These are phyloP conservation scores for Dascillus cervinus DNA, from an alignment of 2,888 invertebrate species.

Conservation along the genomic window DNA sequence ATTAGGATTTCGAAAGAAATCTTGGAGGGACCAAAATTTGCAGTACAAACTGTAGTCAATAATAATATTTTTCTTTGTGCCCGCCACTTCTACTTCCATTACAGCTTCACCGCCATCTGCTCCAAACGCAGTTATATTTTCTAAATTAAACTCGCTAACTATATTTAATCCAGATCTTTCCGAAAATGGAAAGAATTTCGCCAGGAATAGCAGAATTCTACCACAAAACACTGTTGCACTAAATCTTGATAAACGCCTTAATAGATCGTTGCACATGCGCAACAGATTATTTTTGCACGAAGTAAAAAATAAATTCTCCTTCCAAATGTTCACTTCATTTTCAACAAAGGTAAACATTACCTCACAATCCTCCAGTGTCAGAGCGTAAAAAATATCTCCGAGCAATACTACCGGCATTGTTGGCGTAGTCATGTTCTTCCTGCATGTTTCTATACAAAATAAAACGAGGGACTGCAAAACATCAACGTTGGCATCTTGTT, in stretches of 20 bases:
- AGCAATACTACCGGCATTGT: conserved; percentile 83
- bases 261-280: conserved; percentile 92
- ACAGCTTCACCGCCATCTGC: conserved; percentile 56
- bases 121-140: conserved; percentile 88
- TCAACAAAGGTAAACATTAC: conserved; percentile 85
- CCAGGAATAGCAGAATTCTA: conserved; percentile 87
- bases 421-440: conserved; percentile 70
- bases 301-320: conserved; percentile 83
- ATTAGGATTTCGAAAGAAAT: conserved; percentile 90
- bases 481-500: conserved; percentile 50
- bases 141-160: conserved; percentile 94
- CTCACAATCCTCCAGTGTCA: conserved; percentile 81
- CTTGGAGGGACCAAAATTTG: conserved; percentile 97
- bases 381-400: conserved; percentile 83
- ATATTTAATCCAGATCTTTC: conserved; percentile 98
- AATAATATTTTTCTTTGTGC: too few relatives aligned
- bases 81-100: conserved; percentile 56
- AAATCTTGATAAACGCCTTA: conserved; percentile 84
- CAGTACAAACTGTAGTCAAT: conserved; percentile 93
- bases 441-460: conserved; percentile 68
- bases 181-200: conserved; percentile 94
- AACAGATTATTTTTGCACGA: conserved; percentile 91
- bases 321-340: conserved; percentile 82
- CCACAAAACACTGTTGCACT: conserved; percentile 98
- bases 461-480: conserved; percentile 59